phyloP scores from a whole-genome alignment of 92 coral and sea anemone species.

The Porites cylindrica region DNA sequence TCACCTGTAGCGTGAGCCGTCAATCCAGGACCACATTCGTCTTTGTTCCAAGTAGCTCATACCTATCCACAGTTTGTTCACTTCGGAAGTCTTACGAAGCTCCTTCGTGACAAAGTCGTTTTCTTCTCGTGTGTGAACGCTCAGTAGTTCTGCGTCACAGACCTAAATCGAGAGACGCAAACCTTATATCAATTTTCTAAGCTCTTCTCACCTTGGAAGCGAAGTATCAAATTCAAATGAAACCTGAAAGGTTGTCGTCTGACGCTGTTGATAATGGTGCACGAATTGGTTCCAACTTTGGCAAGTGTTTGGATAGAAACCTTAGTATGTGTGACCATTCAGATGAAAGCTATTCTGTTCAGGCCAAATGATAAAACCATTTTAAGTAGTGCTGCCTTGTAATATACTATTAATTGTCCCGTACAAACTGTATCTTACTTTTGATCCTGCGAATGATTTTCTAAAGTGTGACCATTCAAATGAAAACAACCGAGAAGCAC shows the following conservation, averaged over 20 bases:
- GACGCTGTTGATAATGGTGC: no score
- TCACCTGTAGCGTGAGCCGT: constrained; percentile 68
- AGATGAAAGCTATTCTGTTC: not conserved
- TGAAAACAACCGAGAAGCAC: not conserved
- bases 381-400: no score
- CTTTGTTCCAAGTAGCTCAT: constrained; percentile 65
- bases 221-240: no score
- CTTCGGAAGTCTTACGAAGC: constrained; percentile 68
- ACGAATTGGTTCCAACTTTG: no score
- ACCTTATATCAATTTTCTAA: not conserved
- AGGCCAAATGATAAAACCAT: not conserved
- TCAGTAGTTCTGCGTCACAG: constrained; percentile 66
- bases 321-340: not conserved
- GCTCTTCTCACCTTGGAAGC: not conserved
- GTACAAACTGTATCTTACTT: no score
- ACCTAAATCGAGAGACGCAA: constrained; percentile 28
- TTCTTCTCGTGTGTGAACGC: constrained; percentile 69
- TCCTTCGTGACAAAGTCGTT: constrained; percentile 60
- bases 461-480: no score
- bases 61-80: constrained; percentile 74
- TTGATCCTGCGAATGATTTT: no score
- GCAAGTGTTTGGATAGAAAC: not conserved
- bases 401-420: no score
- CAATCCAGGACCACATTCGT: constrained; percentile 81
- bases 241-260: no score